phyloP scores from a whole-genome alignment of 2,113 vertebrate genomes.

The Caracal caracal region DNA sequence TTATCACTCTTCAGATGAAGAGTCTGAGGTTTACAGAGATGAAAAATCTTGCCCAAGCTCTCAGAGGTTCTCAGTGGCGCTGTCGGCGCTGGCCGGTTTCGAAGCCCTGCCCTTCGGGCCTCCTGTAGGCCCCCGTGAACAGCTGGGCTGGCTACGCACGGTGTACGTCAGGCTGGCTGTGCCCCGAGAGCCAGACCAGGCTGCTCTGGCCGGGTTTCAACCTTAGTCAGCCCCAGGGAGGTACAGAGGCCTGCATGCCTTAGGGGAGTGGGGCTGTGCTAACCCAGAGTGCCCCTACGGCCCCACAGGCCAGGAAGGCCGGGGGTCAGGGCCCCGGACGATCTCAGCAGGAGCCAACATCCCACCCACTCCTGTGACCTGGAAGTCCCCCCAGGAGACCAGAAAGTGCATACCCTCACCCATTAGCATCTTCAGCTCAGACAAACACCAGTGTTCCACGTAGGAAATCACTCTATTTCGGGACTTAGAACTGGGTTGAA shows the following conservation, averaged over 20 bases:
- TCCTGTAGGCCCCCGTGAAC: background rate
- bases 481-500: background rate
- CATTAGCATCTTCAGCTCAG: background rate
- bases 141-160: rapidly evolving
- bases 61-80: background rate
- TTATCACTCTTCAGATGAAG: background rate
- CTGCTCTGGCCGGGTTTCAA: background rate
- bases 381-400: background rate
- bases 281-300: background rate
- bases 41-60: background rate
- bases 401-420: background rate
- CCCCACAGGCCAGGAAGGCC: background rate
- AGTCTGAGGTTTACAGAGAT: background rate
- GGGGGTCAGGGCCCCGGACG: background rate
- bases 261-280: background rate
- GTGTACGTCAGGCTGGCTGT: rapidly evolving
- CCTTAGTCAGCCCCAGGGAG: background rate
- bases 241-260: too few relatives aligned
- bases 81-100: rapidly evolving
- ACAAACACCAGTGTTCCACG: background rate
- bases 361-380: background rate
- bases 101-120: background rate
- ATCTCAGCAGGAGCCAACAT: background rate
- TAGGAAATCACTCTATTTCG: background rate
- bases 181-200: background rate